phyloP scores from a whole-genome alignment of 2,888 invertebrate species.

The Chironomus tentans region DNA sequence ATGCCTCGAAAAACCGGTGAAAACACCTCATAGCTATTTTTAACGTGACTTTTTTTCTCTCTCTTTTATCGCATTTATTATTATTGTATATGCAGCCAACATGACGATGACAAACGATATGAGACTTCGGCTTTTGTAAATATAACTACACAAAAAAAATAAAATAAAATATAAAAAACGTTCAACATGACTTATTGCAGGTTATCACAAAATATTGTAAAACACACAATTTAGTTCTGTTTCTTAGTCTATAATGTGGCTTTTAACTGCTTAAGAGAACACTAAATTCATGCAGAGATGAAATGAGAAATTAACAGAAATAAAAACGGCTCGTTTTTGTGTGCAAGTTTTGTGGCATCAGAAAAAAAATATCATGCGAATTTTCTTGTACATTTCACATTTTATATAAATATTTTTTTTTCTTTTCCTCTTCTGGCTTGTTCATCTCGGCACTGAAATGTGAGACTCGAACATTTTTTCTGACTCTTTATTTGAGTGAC shows the following conservation, averaged over 20 bases:
- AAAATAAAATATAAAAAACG: background rate
- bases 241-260: background rate
- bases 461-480: background rate
- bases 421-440: too few relatives aligned
- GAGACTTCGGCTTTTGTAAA: background rate
- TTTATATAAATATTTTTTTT: background rate
- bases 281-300: constrained; percentile 3
- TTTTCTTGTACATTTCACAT: too few relatives aligned
- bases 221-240: constrained; percentile 9
- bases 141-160: background rate
- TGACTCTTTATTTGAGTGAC: background rate
- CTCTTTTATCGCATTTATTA: background rate
- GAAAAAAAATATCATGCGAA: background rate
- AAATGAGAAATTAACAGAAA: background rate
- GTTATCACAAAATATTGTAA: constrained; percentile 20
- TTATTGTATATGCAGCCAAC: background rate
- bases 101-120: constrained; percentile 24
- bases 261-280: constrained; percentile 2
- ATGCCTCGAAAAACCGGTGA: constrained; percentile 7
- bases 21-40: constrained; percentile 14
- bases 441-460: background rate
- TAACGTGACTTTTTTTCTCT: constrained; percentile 9
- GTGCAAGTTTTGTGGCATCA: background rate
- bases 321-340: background rate
- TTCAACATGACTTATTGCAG: constrained; percentile 11